A percentile compares a stretch with the other conserved stretches of the same genome.
Evolutionary conservation across 2,888 invertebrate genomes (phyloP).

Genomic region (Trissoscelio sp.): DNA sequence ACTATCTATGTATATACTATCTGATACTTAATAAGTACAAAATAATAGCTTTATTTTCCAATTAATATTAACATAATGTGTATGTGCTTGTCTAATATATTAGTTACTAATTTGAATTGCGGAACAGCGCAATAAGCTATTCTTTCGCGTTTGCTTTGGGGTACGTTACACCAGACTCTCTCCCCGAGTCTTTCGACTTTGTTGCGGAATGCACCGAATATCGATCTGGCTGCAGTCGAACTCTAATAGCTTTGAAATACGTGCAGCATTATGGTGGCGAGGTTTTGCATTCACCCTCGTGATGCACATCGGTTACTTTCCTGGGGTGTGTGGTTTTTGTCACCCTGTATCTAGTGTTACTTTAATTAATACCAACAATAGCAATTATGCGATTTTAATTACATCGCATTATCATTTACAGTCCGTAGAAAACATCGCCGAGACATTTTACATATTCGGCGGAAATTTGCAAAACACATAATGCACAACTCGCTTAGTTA

Average conservation of each 20-base stretch:
- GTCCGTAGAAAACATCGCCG: background rate
- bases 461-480: background rate
- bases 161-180: slow-evolving; percentile 15
- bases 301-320: slow-evolving; percentile 33
- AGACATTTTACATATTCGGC: slow-evolving; percentile 1
- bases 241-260: slow-evolving; percentile 74
- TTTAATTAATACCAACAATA: slow-evolving; percentile 52
- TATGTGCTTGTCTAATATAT: no score
- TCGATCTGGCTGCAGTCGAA: slow-evolving; percentile 75
- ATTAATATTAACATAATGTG: no score
- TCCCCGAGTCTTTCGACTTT: slow-evolving; percentile 70
- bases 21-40: no score
- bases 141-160: slow-evolving; percentile 24
- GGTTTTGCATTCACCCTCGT: slow-evolving; percentile 45
- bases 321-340: slow-evolving; percentile 31
- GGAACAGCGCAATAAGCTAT: slow-evolving; percentile 43
- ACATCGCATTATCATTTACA: slow-evolving; percentile 41
- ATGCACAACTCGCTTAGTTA: background rate
- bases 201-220: slow-evolving; percentile 73
- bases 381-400: slow-evolving; percentile 57
- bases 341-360: slow-evolving; percentile 28
- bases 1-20: no score
- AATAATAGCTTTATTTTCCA: no score
- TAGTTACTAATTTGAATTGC: no score
- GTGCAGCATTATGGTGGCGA: slow-evolving; percentile 63